These are phyloP conservation scores for Halichoeres trimaculatus DNA, from an alignment of 2,113 vertebrate species.

Conservation along the genomic window DNA sequence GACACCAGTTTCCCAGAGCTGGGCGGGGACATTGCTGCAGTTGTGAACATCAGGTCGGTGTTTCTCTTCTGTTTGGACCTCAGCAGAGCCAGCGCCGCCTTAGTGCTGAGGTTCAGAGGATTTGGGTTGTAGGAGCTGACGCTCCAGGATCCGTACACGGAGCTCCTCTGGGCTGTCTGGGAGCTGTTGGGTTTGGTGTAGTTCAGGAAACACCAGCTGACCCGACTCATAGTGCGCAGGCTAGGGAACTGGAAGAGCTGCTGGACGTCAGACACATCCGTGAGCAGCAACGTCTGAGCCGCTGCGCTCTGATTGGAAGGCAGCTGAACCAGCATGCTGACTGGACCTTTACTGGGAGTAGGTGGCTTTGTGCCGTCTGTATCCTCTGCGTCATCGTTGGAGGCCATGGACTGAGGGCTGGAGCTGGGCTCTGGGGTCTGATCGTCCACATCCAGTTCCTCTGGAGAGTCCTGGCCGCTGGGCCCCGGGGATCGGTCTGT, in stretches of 20 bases:
- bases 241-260: slow-evolving; percentile 94
- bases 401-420: slow-evolving; percentile 87
- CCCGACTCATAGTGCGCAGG: slow-evolving; percentile 91
- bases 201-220: slow-evolving; percentile 99
- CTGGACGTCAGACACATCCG: slow-evolving; percentile 88
- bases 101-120: slow-evolving; percentile 94
- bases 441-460: slow-evolving; percentile 91
- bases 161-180: slow-evolving; percentile 85
- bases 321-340: slow-evolving; percentile 89
- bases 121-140: slow-evolving; percentile 97
- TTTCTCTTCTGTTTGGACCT: slow-evolving; percentile 93
- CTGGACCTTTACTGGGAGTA: slow-evolving; percentile 80
- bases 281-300: slow-evolving; percentile 85
- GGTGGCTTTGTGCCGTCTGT: slow-evolving; percentile 79
- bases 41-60: slow-evolving; percentile 86
- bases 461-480: slow-evolving; percentile 89
- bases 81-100: slow-evolving; percentile 92
- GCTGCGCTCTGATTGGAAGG: slow-evolving; percentile 77
- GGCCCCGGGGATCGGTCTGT: slow-evolving; percentile 79
- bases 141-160: slow-evolving; percentile 95
- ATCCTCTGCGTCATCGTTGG: slow-evolving; percentile 80
- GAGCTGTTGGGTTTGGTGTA: slow-evolving; percentile 93
- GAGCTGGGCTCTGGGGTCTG: slow-evolving; percentile 85
- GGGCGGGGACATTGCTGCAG: slow-evolving; percentile 89
- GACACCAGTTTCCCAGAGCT: slow-evolving; percentile 96